These are phyloP conservation scores for Protula sp. DNA, from an alignment of 2,888 invertebrate species.

Conservation along the genomic window DNA sequence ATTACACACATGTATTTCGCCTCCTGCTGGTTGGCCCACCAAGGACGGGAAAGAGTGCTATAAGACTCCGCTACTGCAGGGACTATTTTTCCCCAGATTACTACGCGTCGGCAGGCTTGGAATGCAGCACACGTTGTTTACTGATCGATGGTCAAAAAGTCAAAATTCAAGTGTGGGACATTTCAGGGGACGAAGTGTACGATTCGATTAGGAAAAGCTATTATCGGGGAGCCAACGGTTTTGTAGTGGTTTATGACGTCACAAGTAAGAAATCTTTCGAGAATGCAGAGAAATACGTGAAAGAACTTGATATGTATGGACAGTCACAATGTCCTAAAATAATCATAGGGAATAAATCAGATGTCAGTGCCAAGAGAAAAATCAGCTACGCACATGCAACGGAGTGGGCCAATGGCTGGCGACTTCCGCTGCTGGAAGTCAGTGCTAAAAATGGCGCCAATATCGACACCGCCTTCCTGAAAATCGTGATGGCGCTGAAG, in stretches of 20 bases:
- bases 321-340: conserved; percentile 16
- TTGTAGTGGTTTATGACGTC: conserved; percentile 20
- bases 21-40: conserved; percentile 16
- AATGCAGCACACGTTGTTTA: conserved; percentile 15
- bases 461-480: conserved; percentile 12
- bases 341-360: conserved; percentile 19
- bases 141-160: conserved; percentile 14
- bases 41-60: conserved; percentile 17
- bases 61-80: conserved; percentile 16
- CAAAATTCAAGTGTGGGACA: conserved; percentile 19
- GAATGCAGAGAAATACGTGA: conserved; percentile 13
- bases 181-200: conserved; percentile 13
- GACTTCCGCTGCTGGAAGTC: conserved; percentile 13
- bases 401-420: conserved; percentile 22
- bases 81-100: conserved; percentile 17
- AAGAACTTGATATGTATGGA: conserved; percentile 15
- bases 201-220: conserved; percentile 9
- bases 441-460: conserved; percentile 13
- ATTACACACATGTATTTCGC: conserved; percentile 20
- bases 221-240: conserved; percentile 22
- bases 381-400: conserved; percentile 5
- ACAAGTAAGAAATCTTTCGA: conserved; percentile 9
- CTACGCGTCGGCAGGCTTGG: conserved; percentile 16
- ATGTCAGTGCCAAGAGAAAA: conserved; percentile 4
- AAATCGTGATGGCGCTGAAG: conserved; percentile 15